These are phyloP conservation scores for Phacellophora camtschatica DNA, from an alignment of 30 jellyfish, hydroid and myxozoan genomes.

Conservation along the genomic window DNA sequence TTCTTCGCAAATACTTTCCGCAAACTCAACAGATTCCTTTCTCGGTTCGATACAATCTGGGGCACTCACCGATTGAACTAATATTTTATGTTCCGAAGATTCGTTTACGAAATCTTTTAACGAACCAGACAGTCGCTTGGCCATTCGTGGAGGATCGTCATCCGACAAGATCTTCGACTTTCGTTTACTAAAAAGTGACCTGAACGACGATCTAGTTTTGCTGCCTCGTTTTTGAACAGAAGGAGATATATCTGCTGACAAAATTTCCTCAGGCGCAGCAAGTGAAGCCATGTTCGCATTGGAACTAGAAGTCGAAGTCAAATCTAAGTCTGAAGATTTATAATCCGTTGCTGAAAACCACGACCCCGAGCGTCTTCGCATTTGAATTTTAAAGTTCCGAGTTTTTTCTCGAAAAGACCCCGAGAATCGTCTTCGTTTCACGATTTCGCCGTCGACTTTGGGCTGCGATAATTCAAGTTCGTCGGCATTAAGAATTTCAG, in stretches of 20 bases:
- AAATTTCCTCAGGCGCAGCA: background rate
- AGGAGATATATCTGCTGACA: conserved; percentile 7
- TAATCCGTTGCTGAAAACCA: conserved; percentile 54
- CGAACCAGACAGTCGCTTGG: conserved; percentile 53
- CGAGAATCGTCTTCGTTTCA: conserved; percentile 53
- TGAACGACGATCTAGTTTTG: conserved; percentile 34
- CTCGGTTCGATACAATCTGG: conserved; percentile 26
- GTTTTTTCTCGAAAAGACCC: conserved; percentile 64
- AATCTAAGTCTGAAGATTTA: conserved; percentile 27
- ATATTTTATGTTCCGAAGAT: background rate
- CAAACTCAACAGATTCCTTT: conserved; percentile 31
- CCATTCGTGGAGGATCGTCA: conserved; percentile 15
- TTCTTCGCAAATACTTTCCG: conserved; percentile 46
- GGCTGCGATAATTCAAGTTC: background rate
- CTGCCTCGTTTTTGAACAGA: background rate
- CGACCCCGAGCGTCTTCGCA: conserved; percentile 67
- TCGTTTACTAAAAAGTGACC: conserved; percentile 44
- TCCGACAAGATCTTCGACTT: conserved; percentile 16
- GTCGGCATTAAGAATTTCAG: background rate
- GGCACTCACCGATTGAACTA: conserved; percentile 30
- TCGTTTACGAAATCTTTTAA: background rate
- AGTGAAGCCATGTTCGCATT: conserved; percentile 10
- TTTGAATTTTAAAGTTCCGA: conserved; percentile 45
- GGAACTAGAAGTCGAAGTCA: background rate
- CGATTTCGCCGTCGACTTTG: conserved; percentile 21